Evolutionary conservation across 2,888 invertebrate species (phyloP).

Genomic region (Noctua janthe): DNA sequence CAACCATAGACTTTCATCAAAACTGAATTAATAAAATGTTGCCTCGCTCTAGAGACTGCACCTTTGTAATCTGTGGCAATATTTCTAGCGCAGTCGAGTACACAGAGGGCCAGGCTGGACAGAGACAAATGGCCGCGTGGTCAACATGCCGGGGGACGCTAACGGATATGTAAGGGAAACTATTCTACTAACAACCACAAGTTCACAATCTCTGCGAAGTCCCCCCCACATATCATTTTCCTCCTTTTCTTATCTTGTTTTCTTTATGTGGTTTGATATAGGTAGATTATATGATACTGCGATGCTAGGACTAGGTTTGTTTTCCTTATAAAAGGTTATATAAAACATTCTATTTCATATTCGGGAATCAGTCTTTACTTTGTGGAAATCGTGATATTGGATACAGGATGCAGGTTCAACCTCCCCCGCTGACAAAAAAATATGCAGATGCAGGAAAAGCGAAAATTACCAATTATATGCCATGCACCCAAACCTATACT

Average conservation of each 20-base stretch:
- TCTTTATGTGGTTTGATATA: neutral
- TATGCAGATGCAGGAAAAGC: neutral
- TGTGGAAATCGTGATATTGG: neutral
- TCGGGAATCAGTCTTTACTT: neutral
- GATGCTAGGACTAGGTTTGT: neutral
- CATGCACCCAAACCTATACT: neutral
- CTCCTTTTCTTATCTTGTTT: slow-evolving; percentile 6
- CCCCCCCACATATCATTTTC: slow-evolving; percentile 24
- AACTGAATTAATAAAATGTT: slow-evolving; percentile 29
- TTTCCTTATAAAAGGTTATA: neutral
- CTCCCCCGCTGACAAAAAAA: neutral
- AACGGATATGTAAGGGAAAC: slow-evolving; percentile 39
- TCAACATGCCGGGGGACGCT: slow-evolving; percentile 17
- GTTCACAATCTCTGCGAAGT: slow-evolving; percentile 36
- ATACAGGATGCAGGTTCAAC: neutral
- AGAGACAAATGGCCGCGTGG: slow-evolving; percentile 50
- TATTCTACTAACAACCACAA: slow-evolving; percentile 28
- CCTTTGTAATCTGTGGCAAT: slow-evolving; percentile 29
- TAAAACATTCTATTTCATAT: neutral
- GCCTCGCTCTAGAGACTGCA: slow-evolving; percentile 21
- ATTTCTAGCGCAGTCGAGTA: slow-evolving; percentile 40
- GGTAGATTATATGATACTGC: neutral
- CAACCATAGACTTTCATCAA: slow-evolving; percentile 23
- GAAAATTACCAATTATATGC: neutral
- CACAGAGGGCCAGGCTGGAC: slow-evolving; percentile 18